Evolutionary conservation across 2,797 vertebrate species (phyloP), one percentile per base, ranked within the genome.

Genomic region (Melopsittacus undulatus): DNA sequence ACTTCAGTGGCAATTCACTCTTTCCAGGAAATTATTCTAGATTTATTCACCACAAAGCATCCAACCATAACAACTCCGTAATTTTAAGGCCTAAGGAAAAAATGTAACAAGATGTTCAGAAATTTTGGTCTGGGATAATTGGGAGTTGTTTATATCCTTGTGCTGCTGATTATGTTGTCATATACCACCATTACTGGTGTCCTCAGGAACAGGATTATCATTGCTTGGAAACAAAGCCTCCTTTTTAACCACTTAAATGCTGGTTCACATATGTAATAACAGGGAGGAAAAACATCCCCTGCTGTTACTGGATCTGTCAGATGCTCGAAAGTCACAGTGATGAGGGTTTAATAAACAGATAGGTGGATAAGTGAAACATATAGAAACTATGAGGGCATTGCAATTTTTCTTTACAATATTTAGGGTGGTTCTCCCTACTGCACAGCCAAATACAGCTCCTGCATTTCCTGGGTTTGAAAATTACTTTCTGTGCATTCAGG

Each of bases 1-100:
- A 64, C 82, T 88, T 83, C 2, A 7, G 54, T 48, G 85, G 85
- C 88, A 94, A 32, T 96, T 97, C 90, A 84, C 64, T 94, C 96
- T 97, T 98, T 97, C 96, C 95, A 97, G 94, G 96, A 96, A 97
- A 97, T 96, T 95, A 89, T 89, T 97, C 77, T 88, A 88, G 91
- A 96, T 98, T 96, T 96, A 95, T 91, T 97, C 94, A 97, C 95
- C 96, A 92, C 94, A 93, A 94, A 97, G 91, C 95, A 97, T 93
- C 92, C 96, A 96, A 95, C 90, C 95, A 97, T 93, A 97, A 93
- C 90, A 95, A 96, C 83, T 96, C 84, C 62, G 86, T 96, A 97
- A 97, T 97, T 97, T 97, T 96, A 95, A 97, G 83, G 85, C 94
- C 92, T 96, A 72, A 89, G 92, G 96, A 95, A 97, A 96, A 83